Evolutionary conservation across 2,113 vertebrate genomes (phyloP).

Genomic region (Xenopus laevis): DNA sequence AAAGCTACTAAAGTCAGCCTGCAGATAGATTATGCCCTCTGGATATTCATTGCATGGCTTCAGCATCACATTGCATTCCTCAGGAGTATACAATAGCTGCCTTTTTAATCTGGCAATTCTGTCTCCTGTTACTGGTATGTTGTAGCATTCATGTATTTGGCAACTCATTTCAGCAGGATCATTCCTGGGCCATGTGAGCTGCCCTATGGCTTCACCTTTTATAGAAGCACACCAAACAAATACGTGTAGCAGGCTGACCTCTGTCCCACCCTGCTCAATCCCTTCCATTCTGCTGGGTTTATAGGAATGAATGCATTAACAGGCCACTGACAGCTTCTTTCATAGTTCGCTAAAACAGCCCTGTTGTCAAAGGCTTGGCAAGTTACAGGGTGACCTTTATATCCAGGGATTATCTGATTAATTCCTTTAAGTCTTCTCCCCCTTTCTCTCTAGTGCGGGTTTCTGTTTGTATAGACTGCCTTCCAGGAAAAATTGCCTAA

Average conservation of each 20-base stretch:
- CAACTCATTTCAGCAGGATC: constrained; percentile 40
- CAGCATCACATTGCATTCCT: constrained; percentile 21
- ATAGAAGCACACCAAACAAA: constrained; percentile 41
- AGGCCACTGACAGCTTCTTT: constrained; percentile 45
- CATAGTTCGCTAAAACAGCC: constrained; percentile 36
- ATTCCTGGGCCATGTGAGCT: constrained; percentile 37
- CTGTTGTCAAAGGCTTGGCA: constrained; percentile 40
- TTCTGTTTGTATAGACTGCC: constrained; percentile 24
- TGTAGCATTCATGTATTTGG: constrained; percentile 40
- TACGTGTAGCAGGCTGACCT: constrained; percentile 40
- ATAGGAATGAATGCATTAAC: constrained; percentile 45
- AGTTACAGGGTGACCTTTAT: constrained; percentile 38
- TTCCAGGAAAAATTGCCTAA: constrained; percentile 11
- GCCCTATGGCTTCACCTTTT: constrained; percentile 41
- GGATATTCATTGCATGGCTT: not conserved
- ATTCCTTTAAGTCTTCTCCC: constrained; percentile 24
- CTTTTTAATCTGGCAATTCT: constrained; percentile 41
- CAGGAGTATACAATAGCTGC: constrained; percentile 25
- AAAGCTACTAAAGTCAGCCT: too few species aligned
- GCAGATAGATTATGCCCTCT: too few species aligned
- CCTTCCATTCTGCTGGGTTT: constrained; percentile 35
- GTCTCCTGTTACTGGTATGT: constrained; percentile 40
- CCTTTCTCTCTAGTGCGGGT: not conserved
- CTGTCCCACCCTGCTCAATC: constrained; percentile 27
- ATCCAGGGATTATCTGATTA: constrained; percentile 39